Evolutionary conservation across 2,797 vertebrate species (phyloP), one percentile per base, ranked within the genome.

Genomic region (Sebastes hopkinsi): DNA sequence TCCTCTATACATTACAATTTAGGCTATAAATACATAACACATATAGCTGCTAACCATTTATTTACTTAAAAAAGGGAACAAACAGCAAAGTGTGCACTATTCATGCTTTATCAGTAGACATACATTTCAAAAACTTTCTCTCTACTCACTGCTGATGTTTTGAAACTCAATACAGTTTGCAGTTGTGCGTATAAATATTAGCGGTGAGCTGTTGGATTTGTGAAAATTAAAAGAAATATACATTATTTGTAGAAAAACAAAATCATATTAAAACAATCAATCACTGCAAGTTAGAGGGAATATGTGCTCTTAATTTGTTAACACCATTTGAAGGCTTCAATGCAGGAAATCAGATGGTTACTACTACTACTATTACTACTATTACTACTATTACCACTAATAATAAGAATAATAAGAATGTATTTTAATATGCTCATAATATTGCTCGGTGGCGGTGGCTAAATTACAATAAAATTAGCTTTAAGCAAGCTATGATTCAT

Each of bases 391-490:
- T 3, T 50, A 38, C 30, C 27, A 38, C 0, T 52, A 18, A 7
- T 27, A 23, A n/a, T 34, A 64, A 13, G 27, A 13, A 20, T 54
- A 23, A 14, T 34, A 64, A 13, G 34, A 13, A 20, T 54, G 29
- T 42, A 5, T 38, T 67, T 56, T 56, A 27, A 42, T 27, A 72
- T 58, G 23, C 14, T 72, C 14, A 75, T 46, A 16, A 14, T 67
- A 56, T 62, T 66, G 8, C 23, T 29, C n/a, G 3, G n/a, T 68
- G 29, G 25, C 29, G 5, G 4, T 62, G 23, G 29, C 23, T 71
- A 32, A 30, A 58, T 64, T 11, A 22, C 59, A 65, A 69, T 56
- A 22, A 71, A 78, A 75, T 69, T 25, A 73, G 58, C 74, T 72
- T 25, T 11, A 46, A 64, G 50, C 50, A 54, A 29, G 56, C 46